These are phyloP conservation scores for Dorcus parallelipipedus DNA, from an alignment of 2,888 invertebrate species.

Conservation along the genomic window DNA sequence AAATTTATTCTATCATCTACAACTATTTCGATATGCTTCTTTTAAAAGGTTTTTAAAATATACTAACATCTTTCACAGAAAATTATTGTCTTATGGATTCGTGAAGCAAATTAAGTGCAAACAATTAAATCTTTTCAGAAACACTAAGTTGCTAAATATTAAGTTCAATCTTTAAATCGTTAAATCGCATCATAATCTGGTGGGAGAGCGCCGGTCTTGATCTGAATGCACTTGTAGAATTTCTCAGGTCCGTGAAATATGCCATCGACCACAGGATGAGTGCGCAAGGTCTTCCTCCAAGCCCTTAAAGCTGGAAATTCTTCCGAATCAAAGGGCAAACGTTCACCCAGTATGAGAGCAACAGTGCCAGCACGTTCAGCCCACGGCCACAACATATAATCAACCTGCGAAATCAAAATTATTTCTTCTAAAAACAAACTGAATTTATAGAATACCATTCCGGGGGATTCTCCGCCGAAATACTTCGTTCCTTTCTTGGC, in stretches of 20 bases:
- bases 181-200: constrained; percentile 38
- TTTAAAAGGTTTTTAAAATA: too few relatives aligned
- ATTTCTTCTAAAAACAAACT: background rate
- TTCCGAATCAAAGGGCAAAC: constrained; percentile 33
- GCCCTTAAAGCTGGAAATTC: constrained; percentile 33
- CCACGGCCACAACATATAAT: constrained; percentile 46
- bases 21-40: too few relatives aligned
- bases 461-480: constrained; percentile 13
- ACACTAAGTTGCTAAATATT: too few relatives aligned
- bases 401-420: constrained; percentile 29
- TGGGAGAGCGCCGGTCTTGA: constrained; percentile 27
- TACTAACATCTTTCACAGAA: too few relatives aligned
- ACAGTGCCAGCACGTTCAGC: constrained; percentile 36
- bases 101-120: too few relatives aligned
- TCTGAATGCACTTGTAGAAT: constrained; percentile 35
- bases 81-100: too few relatives aligned
- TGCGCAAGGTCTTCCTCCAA: constrained; percentile 38
- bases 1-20: too few relatives aligned
- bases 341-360: constrained; percentile 30
- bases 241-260: constrained; percentile 37
- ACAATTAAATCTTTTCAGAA: too few relatives aligned
- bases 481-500: constrained; percentile 25
- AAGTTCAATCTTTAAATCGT: background rate
- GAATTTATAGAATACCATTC: constrained; percentile 10
- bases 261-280: constrained; percentile 29